Evolutionary conservation across 2,888 invertebrate species (phyloP).

Genomic region (Dynastes hyllus): DNA sequence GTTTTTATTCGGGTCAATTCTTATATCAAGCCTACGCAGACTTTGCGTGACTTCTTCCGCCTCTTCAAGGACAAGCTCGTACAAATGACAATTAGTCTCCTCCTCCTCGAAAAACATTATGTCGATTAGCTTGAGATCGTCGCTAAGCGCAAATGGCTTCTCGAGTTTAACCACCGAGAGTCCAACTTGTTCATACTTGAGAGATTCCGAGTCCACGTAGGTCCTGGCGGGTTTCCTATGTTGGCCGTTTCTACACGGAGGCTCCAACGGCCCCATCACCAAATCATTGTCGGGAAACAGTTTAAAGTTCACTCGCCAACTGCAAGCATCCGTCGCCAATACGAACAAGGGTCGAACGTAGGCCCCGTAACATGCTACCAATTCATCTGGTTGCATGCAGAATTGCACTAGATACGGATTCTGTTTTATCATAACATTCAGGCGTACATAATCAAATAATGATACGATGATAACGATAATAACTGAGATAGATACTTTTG

Average conservation of each 20-base stretch:
- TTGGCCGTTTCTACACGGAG: not conserved
- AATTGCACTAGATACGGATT: constrained; percentile 10
- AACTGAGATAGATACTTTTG: constrained; percentile 1
- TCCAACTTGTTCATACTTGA: not conserved
- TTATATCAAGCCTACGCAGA: no score
- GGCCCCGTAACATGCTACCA: not conserved
- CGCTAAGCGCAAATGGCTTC: not conserved
- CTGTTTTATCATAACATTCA: not conserved
- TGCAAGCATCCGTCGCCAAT: constrained; percentile 1
- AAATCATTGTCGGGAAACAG: not conserved
- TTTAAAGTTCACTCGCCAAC: not conserved
- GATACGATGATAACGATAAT: not conserved
- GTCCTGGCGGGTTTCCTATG: not conserved
- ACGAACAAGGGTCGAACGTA: not conserved
- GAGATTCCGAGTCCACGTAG: constrained; percentile 5
- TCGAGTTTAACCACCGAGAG: not conserved
- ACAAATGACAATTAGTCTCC: not conserved
- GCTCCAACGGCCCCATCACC: not conserved
- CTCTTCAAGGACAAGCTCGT: not conserved
- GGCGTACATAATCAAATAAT: not conserved
- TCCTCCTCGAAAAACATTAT: not conserved
- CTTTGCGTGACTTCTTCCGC: no score
- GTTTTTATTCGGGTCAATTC: no score
- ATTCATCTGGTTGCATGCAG: not conserved
- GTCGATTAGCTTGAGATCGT: not conserved